A percentile compares a stretch with the other conserved stretches of the same genome.
Conservation (phyloP, 2,888 invertebrate species). For the Prenolepis imparis region DNA sequence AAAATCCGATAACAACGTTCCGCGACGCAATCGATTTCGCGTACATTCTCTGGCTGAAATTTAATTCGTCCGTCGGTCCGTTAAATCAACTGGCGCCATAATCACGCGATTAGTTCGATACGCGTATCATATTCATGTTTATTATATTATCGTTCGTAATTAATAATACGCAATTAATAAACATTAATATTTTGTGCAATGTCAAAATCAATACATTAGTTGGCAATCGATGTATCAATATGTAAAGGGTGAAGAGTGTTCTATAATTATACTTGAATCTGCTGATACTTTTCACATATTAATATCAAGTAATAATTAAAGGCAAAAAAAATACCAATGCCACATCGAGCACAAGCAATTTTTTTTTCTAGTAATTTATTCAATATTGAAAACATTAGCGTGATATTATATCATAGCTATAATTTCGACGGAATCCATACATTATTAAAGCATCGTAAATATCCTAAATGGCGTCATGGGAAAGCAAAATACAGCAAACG, state of each 20-base stretch:
- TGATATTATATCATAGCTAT: not conserved
- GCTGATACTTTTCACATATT: not conserved
- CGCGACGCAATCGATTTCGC: slow-evolving; percentile 20
- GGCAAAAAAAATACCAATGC: not conserved
- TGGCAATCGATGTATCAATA: not conserved
- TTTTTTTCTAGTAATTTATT: slow-evolving; percentile 3
- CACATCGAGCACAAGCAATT: not conserved
- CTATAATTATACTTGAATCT: not conserved
- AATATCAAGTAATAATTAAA: not conserved
- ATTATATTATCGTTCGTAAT: slow-evolving; percentile 1
- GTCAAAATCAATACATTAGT: slow-evolving; percentile 3
- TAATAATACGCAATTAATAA: slow-evolving; percentile 9
- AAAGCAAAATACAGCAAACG: not conserved
- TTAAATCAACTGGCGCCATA: slow-evolving; percentile 26
- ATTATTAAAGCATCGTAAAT: not conserved
- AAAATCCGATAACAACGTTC: slow-evolving; percentile 40
- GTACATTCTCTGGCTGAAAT: slow-evolving; percentile 18
- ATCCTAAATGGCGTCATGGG: not conserved
- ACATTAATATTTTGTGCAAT: not conserved
- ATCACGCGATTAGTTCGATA: slow-evolving; percentile 10
- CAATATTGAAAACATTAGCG: not conserved
- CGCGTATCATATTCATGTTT: not conserved
- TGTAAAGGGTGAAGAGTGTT: not conserved
- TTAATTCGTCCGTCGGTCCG: slow-evolving; percentile 14
- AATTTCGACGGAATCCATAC: not conserved